Evolutionary conservation across 2,888 invertebrate species (phyloP).

Genomic region (Esperia sulphurella): DNA sequence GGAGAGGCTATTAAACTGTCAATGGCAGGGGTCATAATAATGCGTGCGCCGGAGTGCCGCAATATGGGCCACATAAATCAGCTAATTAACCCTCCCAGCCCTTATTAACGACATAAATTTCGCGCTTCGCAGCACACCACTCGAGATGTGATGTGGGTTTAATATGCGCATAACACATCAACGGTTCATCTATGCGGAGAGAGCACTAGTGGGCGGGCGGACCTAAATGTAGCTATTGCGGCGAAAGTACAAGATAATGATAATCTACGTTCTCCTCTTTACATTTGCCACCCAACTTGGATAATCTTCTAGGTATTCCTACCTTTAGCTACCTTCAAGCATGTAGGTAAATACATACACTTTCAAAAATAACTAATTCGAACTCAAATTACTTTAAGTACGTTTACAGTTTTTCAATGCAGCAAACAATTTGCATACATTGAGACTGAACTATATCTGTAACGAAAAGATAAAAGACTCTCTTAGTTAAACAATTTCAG

Average conservation of each 20-base stretch:
- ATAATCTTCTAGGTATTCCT: neutral
- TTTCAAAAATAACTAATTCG: no score
- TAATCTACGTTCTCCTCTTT: slow-evolving; percentile 11
- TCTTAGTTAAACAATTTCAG: no score
- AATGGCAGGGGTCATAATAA: slow-evolving; percentile 54
- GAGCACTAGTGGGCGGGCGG: slow-evolving; percentile 3
- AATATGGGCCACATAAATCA: slow-evolving; percentile 71
- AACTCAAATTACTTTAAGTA: no score
- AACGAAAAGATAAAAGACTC: no score
- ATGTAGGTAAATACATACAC: no score
- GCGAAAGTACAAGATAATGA: slow-evolving; percentile 16
- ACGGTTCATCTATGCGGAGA: slow-evolving; percentile 17
- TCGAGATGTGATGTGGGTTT: slow-evolving; percentile 57
- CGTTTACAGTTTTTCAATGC: no score
- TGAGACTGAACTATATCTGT: no score
- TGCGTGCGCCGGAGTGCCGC: slow-evolving; percentile 50
- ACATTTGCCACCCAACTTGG: neutral
- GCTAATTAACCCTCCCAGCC: slow-evolving; percentile 71
- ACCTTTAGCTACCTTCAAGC: no score
- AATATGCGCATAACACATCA: slow-evolving; percentile 54
- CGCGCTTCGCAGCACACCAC: slow-evolving; percentile 55
- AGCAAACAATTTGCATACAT: no score
- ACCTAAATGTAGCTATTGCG: slow-evolving; percentile 19
- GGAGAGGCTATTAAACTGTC: slow-evolving; percentile 61
- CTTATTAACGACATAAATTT: slow-evolving; percentile 77